phyloP scores from a whole-genome alignment of 1,140 invertebrate genomes.

The Drepana arcuata region DNA sequence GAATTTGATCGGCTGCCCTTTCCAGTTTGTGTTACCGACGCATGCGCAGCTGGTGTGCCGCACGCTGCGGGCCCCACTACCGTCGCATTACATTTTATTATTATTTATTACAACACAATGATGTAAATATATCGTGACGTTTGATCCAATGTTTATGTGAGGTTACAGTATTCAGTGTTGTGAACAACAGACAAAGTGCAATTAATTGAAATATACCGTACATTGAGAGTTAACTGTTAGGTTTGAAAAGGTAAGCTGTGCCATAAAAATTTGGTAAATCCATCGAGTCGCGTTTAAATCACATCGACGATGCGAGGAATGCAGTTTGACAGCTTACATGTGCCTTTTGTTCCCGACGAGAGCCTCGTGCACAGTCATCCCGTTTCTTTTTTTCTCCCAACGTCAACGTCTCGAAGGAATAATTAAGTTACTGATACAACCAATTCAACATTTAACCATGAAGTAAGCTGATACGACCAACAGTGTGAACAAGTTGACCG shows the following conservation, averaged over 20 bases:
- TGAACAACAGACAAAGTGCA: slow-evolving; percentile 20
- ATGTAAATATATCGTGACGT: slow-evolving; percentile 42
- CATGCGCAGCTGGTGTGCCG: slow-evolving; percentile 50
- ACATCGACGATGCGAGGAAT: slow-evolving; percentile 63
- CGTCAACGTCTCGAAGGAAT: too few species aligned
- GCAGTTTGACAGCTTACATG: slow-evolving; percentile 67
- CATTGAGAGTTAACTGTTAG: slow-evolving; percentile 51
- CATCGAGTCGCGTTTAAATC: slow-evolving; percentile 56
- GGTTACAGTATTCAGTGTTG: slow-evolving; percentile 34
- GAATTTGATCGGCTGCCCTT: slow-evolving; percentile 38
- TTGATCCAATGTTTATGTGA: slow-evolving; percentile 16
- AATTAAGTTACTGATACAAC: too few species aligned
- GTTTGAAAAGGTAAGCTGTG: slow-evolving; percentile 67
- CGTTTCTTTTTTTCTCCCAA: slow-evolving; percentile 45
- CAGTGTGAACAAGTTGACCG: too few species aligned
- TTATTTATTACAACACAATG: slow-evolving; percentile 49
- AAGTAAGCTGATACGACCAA: too few species aligned
- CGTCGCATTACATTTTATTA: too few species aligned
- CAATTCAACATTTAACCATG: too few species aligned
- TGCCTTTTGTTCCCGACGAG: slow-evolving; percentile 69
- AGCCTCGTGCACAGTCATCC: slow-evolving; percentile 62
- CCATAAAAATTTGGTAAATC: slow-evolving; percentile 50
- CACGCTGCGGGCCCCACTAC: slow-evolving; percentile 19
- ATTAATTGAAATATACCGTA: slow-evolving; percentile 23
- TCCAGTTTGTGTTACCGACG: slow-evolving; percentile 58